Conservation (phyloP, 2,888 invertebrate species). For the Pyrocoelia pectoralis region DNA sequence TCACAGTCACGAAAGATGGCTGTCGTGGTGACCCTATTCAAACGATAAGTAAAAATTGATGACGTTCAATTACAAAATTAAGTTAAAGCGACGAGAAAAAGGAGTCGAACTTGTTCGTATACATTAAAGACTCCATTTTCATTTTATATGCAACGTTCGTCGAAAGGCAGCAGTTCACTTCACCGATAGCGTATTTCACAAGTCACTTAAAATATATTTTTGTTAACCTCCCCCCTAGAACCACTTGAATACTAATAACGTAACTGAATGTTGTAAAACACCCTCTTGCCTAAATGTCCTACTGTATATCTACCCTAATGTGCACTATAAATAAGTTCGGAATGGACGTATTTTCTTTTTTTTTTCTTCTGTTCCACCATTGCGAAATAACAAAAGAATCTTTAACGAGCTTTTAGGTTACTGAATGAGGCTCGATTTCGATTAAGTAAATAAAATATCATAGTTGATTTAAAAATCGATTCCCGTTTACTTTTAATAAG, state of each 20-base stretch:
- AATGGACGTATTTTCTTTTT: constrained; percentile 20
- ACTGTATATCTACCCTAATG: constrained; percentile 32
- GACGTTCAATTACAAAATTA: neutral
- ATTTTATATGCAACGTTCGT: constrained; percentile 40
- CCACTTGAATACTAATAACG: constrained; percentile 37
- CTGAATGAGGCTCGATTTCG: neutral
- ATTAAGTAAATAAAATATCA: neutral
- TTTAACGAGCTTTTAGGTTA: constrained; percentile 23
- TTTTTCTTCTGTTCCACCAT: constrained; percentile 11
- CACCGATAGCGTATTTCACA: constrained; percentile 43
- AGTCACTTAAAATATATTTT: constrained; percentile 42
- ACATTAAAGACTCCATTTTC: constrained; percentile 12
- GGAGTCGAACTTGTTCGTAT: neutral
- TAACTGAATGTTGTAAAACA: constrained; percentile 33
- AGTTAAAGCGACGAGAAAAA: constrained; percentile 15
- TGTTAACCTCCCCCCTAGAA: constrained; percentile 23
- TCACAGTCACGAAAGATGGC: no score
- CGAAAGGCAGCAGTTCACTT: constrained; percentile 38
- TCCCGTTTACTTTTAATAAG: neutral
- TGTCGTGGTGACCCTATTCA: neutral
- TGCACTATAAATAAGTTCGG: constrained; percentile 33
- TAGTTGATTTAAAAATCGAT: no score
- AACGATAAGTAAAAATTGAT: constrained; percentile 4
- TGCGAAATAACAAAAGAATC: constrained; percentile 19
- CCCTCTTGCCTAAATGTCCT: constrained; percentile 18